These are phyloP conservation scores for Penaeus chinensis DNA, from an alignment of 1,140 invertebrate genomes.

Conservation along the genomic window DNA sequence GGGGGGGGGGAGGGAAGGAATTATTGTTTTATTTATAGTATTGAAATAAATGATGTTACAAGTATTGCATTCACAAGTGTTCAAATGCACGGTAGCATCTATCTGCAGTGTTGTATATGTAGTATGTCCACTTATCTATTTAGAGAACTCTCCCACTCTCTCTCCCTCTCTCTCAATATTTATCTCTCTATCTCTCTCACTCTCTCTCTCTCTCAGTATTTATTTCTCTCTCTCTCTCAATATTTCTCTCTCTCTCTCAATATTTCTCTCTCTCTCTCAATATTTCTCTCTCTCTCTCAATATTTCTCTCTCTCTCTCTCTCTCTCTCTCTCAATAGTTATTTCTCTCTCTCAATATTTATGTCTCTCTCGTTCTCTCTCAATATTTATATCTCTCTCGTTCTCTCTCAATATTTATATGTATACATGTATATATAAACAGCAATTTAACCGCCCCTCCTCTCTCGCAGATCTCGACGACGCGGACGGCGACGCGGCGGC, in stretches of 20 bases:
- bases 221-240: not conserved
- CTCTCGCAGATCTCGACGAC: slow-evolving; percentile 28
- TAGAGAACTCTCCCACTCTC: not conserved
- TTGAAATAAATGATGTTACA: no score
- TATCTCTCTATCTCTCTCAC: not conserved
- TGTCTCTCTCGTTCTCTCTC: not conserved
- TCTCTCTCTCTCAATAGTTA: no score
- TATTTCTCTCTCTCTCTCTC: not conserved
- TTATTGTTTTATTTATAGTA: no score
- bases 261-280: not conserved
- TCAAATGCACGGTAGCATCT: no score
- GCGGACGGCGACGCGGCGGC: slow-evolving; percentile 74
- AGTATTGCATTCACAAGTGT: no score
- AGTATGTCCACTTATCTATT: not conserved
- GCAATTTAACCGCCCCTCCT: no score
- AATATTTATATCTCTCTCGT: not conserved
- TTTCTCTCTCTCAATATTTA: not conserved
- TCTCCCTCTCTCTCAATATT: not conserved
- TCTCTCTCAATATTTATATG: not conserved
- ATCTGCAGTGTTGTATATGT: not conserved
- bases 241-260: not conserved
- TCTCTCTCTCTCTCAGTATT: not conserved
- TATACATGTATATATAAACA: not conserved
- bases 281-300: not conserved
- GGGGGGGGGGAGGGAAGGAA: no score